Evolutionary conservation across 1,140 invertebrate genomes (phyloP), one percentile per base, ranked within the genome.

Genomic region (Zaprionus capensis): DNA sequence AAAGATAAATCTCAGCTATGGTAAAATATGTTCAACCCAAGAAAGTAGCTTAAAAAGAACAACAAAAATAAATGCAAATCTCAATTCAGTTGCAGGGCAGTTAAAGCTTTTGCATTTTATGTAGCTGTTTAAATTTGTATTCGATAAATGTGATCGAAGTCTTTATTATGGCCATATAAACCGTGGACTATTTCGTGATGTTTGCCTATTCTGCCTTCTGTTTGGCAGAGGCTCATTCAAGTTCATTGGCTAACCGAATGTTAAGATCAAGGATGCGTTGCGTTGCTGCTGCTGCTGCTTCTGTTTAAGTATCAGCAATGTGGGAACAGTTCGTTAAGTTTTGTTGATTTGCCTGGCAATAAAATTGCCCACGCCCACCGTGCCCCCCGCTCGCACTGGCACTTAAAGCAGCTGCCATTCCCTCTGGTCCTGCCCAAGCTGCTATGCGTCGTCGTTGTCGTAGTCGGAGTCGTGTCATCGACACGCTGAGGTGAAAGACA

Each of bases 401-500:
- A 9, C 14, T 31, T 7, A 17, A 6, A 17, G 2, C 17, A 6
- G 6, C 12, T 24, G 38, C 38, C 38, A 41, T 2, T 41, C 38
- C 38, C 15, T 12, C 14, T 4, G 11, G 20, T 17, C 38, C 34
- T 11, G 36, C 20, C 11, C 12, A 5, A 11, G 55, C 2, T 51
- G 56, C n/a, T 51, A 12, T 55, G 44, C 58, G 53, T 57, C 64
- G 28, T 31, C 5, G 28, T 28, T 7, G 28, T 26, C 26, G 36
- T 63, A 67, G 80, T 67, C 46, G 80, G 71, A 71, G 81, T 76
- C 76, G 74, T 85, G 82, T 85, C 82, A 85, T 85, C 82, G 82
- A 85, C 82, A 85, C 79, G 82, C 79, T 59, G 66, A 86, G 80
- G 79, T 82, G 82, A 86, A 86, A 86, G 82, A 87, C 83, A 87